Conservation (phyloP, 2,113 vertebrate species). For the Antennarius striatus region DNA sequence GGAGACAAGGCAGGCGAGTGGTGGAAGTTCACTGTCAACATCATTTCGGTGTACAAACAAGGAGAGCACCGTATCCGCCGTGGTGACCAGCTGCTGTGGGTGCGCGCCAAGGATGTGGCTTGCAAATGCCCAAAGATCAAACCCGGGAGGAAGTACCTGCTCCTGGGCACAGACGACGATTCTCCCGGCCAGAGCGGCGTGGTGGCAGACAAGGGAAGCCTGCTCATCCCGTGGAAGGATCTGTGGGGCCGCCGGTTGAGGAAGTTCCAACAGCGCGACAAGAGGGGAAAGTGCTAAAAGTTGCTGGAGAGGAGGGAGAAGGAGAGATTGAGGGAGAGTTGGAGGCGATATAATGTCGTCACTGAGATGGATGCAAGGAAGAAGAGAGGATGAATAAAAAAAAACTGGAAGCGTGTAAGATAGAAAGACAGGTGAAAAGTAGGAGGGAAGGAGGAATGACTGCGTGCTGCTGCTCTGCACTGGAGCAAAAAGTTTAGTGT, state of each 20-base stretch:
- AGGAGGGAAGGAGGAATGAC: conserved; percentile 48
- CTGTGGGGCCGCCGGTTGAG: conserved; percentile 95
- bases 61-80: conserved; percentile 93
- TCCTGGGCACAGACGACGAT: conserved; percentile 90
- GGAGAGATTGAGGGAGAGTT: conserved; percentile 1
- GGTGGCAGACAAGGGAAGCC: conserved; percentile 95
- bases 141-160: conserved; percentile 94
- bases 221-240: conserved; percentile 98
- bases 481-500: conserved; percentile 74
- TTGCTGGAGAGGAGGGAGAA: conserved; percentile 58
- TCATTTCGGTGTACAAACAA: conserved; percentile 98
- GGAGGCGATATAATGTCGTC: conserved; percentile 15
- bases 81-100: conserved; percentile 96
- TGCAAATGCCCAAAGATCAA: conserved; percentile 98
- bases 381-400: conserved; percentile 35
- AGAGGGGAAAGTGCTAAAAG: conserved; percentile 98
- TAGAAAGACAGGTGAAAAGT: conserved; percentile 52
- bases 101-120: conserved; percentile 93
- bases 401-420: conserved; percentile 62
- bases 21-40: conserved; percentile 99
- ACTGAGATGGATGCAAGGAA: conserved; percentile 31
- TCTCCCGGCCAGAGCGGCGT: conserved; percentile 96
- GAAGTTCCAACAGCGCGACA: conserved; percentile 98
- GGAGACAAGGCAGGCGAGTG: conserved; percentile 95
- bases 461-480: conserved; percentile 77